phyloP scores from a whole-genome alignment of 2,113 vertebrate genomes.

The Tragelaphus imberbis region DNA sequence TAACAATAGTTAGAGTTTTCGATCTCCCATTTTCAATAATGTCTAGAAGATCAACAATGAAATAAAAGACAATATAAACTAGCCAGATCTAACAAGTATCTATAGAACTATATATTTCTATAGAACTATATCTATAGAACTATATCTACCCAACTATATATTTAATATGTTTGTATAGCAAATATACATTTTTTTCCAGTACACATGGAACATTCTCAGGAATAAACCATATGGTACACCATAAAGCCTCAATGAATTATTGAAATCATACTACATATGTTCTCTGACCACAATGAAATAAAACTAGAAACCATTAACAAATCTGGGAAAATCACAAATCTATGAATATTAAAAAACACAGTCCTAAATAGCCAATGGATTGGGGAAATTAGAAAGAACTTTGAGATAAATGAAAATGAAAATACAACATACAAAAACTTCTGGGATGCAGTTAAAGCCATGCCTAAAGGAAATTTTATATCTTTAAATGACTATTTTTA shows the following conservation, averaged over 20 bases:
- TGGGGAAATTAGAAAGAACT: not conserved
- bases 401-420: not conserved
- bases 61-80: not conserved
- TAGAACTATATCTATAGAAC: too few relatives aligned
- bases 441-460: not conserved
- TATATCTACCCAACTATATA: not conserved
- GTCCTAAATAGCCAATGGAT: not conserved
- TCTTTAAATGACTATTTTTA: not conserved
- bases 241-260: not conserved
- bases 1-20: not conserved
- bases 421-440: not conserved
- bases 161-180: not conserved
- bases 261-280: not conserved
- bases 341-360: not conserved
- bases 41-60: not conserved
- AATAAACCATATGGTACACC: not conserved
- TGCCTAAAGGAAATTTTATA: not conserved
- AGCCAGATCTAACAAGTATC: not conserved
- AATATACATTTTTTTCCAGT: not conserved
- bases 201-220: not conserved
- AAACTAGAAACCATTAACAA: not conserved
- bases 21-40: not conserved
- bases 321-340: not conserved
- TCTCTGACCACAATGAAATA: not conserved
- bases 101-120: not conserved